Evolutionary conservation across 2,797 vertebrate species (phyloP), one percentile per base, ranked within the genome.

Genomic region (Microcaecilia unicolor): DNA sequence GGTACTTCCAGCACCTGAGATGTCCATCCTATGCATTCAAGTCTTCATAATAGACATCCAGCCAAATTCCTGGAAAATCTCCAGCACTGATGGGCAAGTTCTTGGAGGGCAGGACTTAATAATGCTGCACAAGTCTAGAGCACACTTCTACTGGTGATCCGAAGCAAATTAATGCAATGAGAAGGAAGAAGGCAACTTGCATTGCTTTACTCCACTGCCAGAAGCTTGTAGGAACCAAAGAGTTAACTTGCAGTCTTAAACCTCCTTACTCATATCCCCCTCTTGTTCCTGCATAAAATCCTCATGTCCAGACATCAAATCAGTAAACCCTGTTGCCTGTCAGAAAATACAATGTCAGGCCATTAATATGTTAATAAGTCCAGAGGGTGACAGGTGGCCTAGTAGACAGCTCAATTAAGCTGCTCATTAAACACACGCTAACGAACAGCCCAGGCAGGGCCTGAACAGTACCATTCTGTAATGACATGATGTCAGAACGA

Each of bases 311-410:
- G 84, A 86, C 84, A 85, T 83, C 81, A 78, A 80, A 80, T 80
- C 80, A 76, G 71, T 76, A 84, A 84, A 62, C 81, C 84, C 83
- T 83, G 85, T 86, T 85, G 86, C 81, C 89, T 93, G 93, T 95
- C 92, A 94, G 79, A 74, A 83, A 85, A 87, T 81, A 97, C 92
- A 97, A 96, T 96, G 89, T 90, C 84, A 72, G 74, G 83, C 90
- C 91, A 98, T 98, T 98, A 97, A 91, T 92, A 97, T 98, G 95
- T 85, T 94, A 98, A 98, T 97, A 90, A 97, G 91, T 87, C 86
- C 78, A 78, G 56, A 74, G 91, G 89, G 90, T 88, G 92, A 97
- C 95, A 98, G 95, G 95, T 98, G 95, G 95, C 88, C 89, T 69
- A 73, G 80, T 87, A 93, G 91, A 96, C 93, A 87, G 93, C 93